Evolutionary conservation across 2,888 invertebrate genomes (phyloP).

Genomic region (Tetragonisca angustula): DNA sequence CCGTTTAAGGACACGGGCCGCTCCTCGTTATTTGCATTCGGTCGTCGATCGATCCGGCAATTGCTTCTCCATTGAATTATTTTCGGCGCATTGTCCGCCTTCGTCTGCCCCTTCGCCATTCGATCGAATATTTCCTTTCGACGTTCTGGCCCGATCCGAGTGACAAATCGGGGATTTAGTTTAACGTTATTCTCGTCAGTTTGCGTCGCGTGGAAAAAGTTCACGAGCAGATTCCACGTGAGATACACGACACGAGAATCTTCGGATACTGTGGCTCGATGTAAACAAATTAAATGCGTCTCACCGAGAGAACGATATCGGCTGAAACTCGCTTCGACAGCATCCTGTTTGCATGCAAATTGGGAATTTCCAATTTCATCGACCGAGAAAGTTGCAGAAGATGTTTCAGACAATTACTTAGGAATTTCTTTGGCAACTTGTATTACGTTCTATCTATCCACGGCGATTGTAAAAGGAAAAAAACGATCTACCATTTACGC

Average conservation of each 20-base stretch:
- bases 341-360: conserved; percentile 22
- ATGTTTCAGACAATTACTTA: too few species aligned
- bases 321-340: not conserved
- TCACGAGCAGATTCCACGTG: not conserved
- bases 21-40: conserved; percentile 18
- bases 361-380: conserved; percentile 7
- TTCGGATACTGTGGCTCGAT: not conserved
- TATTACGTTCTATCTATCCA: too few species aligned
- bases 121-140: not conserved
- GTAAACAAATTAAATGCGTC: not conserved
- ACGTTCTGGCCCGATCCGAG: not conserved
- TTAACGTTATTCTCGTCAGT: not conserved
- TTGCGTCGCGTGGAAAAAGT: not conserved
- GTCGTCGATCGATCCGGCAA: conserved; percentile 3
- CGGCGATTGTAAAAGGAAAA: too few species aligned
- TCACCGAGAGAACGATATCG: conserved; percentile 7
- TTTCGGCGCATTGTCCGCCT: not conserved
- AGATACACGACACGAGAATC: not conserved
- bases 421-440: too few species aligned
- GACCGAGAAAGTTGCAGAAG: too few species aligned
- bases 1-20: conserved; percentile 30
- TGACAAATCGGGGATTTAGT: not conserved
- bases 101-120: not conserved
- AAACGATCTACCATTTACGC: too few species aligned
- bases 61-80: conserved; percentile 15